Evolutionary conservation across 1,140 invertebrate genomes (phyloP).

Genomic region (Penaeus vannamei): DNA sequence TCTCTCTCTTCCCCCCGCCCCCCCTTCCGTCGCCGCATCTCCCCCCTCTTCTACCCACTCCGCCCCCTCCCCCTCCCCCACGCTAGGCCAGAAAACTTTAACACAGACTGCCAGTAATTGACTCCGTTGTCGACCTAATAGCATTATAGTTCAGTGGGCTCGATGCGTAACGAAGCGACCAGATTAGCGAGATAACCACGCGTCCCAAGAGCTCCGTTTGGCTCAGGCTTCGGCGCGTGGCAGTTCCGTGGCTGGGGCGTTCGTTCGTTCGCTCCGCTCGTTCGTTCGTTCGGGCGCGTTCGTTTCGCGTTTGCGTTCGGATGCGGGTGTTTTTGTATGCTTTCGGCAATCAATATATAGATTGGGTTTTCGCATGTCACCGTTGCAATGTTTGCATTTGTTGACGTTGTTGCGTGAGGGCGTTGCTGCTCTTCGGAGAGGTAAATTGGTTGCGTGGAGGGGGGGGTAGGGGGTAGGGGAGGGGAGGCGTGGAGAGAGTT

Average conservation of each 20-base stretch:
- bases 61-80: background rate
- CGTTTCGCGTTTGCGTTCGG: no score
- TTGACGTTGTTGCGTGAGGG: no score
- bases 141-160: constrained; percentile 62
- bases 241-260: background rate
- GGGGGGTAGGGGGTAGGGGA: background rate
- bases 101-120: constrained; percentile 61
- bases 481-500: background rate
- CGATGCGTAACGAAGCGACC: constrained; percentile 60
- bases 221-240: constrained; percentile 32
- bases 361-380: no score
- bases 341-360: no score
- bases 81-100: constrained; percentile 47
- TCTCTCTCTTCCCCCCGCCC: background rate
- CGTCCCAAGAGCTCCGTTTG: constrained; percentile 30
- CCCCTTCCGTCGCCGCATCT: background rate
- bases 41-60: background rate
- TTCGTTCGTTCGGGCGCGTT: background rate
- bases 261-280: no score
- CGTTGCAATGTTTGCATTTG: no score
- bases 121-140: constrained; percentile 64
- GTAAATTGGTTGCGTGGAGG: background rate
- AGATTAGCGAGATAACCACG: constrained; percentile 60
- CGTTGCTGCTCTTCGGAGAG: no score
- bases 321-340: no score